phyloP scores from a whole-genome alignment of 2,888 invertebrate genomes.

The Melipona bicolor region DNA sequence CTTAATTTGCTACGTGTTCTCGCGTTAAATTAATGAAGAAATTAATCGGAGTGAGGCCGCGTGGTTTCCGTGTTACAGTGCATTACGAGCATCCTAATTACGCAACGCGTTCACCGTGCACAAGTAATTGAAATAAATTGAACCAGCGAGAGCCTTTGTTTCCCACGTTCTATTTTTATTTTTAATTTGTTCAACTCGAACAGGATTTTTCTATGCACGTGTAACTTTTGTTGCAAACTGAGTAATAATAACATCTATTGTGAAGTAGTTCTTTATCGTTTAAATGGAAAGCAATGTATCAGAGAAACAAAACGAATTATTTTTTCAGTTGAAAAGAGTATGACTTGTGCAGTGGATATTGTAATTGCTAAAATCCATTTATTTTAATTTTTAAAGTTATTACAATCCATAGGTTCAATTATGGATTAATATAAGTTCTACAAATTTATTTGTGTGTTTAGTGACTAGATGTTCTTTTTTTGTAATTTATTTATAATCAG shows the following conservation, averaged over 20 bases:
- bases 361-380: no score
- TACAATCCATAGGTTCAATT: no score
- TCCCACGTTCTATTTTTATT: neutral
- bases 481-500: no score
- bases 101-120: neutral
- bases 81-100: conserved; percentile 30
- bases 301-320: neutral
- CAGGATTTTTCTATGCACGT: neutral
- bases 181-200: neutral
- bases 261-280: neutral
- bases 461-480: no score
- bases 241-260: neutral
- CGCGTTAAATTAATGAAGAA: conserved; percentile 6
- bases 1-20: neutral
- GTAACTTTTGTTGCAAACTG: neutral
- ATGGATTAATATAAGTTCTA: no score
- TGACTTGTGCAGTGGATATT: neutral
- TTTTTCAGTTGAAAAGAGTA: neutral
- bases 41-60: neutral
- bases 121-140: conserved; percentile 12
- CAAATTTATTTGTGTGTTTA: no score
- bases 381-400: no score
- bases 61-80: neutral
- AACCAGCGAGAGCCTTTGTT: neutral
- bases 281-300: neutral